phyloP scores from a whole-genome alignment of 2,797 vertebrate species.

The Enteromius anoplus region DNA sequence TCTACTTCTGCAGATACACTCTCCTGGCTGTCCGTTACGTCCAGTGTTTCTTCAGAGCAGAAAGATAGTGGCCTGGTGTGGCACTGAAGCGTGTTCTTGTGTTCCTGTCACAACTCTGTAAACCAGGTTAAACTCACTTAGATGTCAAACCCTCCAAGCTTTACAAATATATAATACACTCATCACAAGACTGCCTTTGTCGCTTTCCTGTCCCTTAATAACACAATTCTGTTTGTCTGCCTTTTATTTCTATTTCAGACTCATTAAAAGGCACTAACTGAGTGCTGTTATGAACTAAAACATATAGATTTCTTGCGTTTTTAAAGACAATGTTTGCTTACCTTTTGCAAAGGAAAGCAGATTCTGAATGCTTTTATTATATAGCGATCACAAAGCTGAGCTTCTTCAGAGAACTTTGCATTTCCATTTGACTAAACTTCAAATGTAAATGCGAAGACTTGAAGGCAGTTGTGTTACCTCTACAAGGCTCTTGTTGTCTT shows the following conservation, averaged over 20 bases:
- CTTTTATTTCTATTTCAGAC: not conserved
- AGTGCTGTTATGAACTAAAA: not conserved
- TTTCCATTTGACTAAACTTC: not conserved
- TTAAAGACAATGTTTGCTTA: not conserved
- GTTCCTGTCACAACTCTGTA: too few relatives aligned
- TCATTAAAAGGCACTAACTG: not conserved
- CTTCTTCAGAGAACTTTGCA: not conserved
- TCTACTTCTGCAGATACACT: not conserved
- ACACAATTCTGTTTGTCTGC: not conserved
- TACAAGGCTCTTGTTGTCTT: not conserved
- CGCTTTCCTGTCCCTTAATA: too few relatives aligned
- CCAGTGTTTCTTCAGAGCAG: not conserved
- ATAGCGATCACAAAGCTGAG: not conserved
- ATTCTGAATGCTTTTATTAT: too few relatives aligned
- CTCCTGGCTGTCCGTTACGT: conserved; percentile 14
- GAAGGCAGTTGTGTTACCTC: not conserved
- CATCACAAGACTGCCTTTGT: too few relatives aligned
- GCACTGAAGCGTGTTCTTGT: not conserved
- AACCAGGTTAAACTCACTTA: not conserved
- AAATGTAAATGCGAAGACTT: not conserved
- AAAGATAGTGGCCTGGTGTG: not conserved
- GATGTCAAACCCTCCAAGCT: not conserved
- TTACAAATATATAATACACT: too few relatives aligned
- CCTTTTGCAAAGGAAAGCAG: not conserved
- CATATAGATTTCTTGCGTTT: not conserved